Conservation (phyloP, 2,888 invertebrate genomes). For the Oscheius sp. region DNA sequence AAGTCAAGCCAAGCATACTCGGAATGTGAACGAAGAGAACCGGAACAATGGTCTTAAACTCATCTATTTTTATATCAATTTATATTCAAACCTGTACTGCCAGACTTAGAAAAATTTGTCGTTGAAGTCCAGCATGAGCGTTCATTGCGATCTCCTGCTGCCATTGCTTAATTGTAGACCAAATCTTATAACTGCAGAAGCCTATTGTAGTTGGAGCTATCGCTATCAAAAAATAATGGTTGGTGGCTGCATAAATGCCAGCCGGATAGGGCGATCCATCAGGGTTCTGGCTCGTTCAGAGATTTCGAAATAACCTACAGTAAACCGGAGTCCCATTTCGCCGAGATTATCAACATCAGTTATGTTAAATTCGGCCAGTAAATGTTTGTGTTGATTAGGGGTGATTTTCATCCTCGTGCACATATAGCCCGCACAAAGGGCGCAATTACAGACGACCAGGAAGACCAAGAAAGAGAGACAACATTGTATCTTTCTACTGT, state of each 20-base stretch:
- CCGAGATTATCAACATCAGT: neutral
- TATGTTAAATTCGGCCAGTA: neutral
- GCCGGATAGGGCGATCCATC: neutral
- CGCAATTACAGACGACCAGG: neutral
- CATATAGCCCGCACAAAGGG: neutral
- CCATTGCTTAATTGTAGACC: neutral
- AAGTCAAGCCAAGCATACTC: neutral
- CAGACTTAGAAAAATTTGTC: conserved; percentile 2
- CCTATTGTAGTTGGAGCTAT: neutral
- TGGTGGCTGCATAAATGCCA: neutral
- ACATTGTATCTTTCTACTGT: neutral
- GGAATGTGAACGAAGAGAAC: neutral
- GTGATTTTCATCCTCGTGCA: neutral
- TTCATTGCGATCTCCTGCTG: neutral
- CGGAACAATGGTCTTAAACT: conserved; percentile 1
- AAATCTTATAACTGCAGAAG: neutral
- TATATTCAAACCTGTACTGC: conserved; percentile 7
- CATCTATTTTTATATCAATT: too few relatives aligned
- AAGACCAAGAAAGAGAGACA: neutral
- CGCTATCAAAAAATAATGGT: neutral
- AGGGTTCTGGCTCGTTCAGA: too few relatives aligned
- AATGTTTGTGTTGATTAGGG: neutral
- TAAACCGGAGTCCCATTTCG: neutral
- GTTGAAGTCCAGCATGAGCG: neutral
- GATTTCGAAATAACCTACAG: neutral